A percentile compares a stretch with the other conserved stretches of the same genome.
phyloP scores from a whole-genome alignment of 2,888 invertebrate species.

The Chrysomela aeneicollis region DNA sequence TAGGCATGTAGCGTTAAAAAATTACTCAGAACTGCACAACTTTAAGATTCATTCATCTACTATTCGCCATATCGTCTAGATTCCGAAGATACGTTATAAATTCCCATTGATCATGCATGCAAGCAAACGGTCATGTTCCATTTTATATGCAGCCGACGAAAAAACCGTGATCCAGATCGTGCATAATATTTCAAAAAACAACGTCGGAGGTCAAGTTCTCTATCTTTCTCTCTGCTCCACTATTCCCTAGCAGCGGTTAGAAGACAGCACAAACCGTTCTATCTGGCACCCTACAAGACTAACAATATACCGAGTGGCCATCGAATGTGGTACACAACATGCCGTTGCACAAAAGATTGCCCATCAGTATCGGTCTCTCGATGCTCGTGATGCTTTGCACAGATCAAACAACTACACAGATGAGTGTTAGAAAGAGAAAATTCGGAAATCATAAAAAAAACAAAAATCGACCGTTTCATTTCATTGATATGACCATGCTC shows the following conservation, averaged over 20 bases:
- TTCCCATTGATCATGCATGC: slow-evolving; percentile 20
- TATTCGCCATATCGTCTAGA: not conserved
- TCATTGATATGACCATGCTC: too few species aligned
- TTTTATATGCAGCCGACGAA: slow-evolving; percentile 28
- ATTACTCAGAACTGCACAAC: not conserved
- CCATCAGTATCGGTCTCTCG: too few species aligned
- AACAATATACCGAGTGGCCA: not conserved
- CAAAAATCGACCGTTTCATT: too few species aligned
- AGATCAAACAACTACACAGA: too few species aligned
- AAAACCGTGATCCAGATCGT: slow-evolving; percentile 33
- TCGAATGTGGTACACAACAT: not conserved
- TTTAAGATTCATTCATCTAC: not conserved
- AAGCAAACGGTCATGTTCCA: slow-evolving; percentile 19
- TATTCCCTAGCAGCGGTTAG: slow-evolving; percentile 28
- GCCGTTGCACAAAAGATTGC: too few species aligned
- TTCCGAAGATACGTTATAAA: slow-evolving; percentile 7
- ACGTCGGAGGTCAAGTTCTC: slow-evolving; percentile 30
- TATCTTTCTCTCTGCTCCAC: slow-evolving; percentile 22
- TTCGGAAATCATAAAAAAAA: too few species aligned
- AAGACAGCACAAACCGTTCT: slow-evolving; percentile 32
- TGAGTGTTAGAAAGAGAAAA: too few species aligned
- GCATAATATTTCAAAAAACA: slow-evolving; percentile 27
- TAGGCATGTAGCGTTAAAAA: too few species aligned
- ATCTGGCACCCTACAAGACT: slow-evolving; percentile 32
- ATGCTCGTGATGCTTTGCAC: too few species aligned